Evolutionary conservation across 2,113 vertebrate genomes (phyloP).

Genomic region (Burhinus bistriatus): DNA sequence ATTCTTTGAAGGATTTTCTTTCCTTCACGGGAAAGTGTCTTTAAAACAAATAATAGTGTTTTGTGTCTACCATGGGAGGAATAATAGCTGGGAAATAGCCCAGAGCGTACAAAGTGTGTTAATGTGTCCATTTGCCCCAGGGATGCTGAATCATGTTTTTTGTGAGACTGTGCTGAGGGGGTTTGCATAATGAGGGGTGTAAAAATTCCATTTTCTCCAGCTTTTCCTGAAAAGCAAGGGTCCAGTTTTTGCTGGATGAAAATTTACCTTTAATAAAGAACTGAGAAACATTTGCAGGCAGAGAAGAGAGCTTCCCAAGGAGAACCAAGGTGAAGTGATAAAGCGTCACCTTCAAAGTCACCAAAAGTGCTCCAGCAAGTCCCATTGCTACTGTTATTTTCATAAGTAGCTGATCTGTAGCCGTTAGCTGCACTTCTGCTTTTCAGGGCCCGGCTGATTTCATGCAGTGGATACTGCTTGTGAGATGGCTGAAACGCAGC

Average conservation of each 20-base stretch:
- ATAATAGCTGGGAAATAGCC: background rate
- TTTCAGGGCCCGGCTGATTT: background rate
- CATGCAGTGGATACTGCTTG: background rate
- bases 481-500: background rate
- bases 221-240: background rate
- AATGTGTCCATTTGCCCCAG: background rate
- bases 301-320: background rate
- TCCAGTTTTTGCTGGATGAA: background rate
- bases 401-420: background rate
- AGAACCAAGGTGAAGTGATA: background rate
- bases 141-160: background rate
- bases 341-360: background rate
- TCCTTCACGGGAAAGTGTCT: background rate
- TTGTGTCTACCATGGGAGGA: background rate
- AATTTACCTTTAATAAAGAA: background rate
- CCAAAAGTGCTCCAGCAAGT: background rate
- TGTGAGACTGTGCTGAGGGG: background rate
- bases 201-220: background rate
- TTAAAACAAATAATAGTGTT: background rate
- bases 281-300: background rate
- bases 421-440: background rate
- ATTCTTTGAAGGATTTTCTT: background rate
- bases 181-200: background rate
- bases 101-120: background rate
- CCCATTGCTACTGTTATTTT: background rate